Conservation (phyloP, 2,888 invertebrate species). For the Platypus cylindrus region DNA sequence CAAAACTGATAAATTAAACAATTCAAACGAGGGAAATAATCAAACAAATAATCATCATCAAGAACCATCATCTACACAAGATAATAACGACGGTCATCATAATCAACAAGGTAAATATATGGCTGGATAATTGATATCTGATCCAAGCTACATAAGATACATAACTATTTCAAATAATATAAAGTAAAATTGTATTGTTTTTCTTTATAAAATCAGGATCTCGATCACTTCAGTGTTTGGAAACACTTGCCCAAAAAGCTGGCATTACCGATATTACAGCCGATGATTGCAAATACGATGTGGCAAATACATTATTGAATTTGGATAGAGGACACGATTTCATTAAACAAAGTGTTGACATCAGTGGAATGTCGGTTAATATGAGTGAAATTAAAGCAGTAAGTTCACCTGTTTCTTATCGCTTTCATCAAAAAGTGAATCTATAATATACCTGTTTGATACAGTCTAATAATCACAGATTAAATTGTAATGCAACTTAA, state of each 20-base stretch:
- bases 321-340: slow-evolving; percentile 43
- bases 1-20: slow-evolving; percentile 26
- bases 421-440: too few relatives aligned
- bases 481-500: too few relatives aligned
- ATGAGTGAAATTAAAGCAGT: slow-evolving; percentile 30
- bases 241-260: slow-evolving; percentile 60
- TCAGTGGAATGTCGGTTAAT: slow-evolving; percentile 17
- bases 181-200: too few relatives aligned
- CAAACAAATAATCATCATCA: slow-evolving; percentile 25
- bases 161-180: too few relatives aligned
- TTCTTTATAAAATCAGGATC: too few relatives aligned
- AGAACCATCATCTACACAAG: slow-evolving; percentile 32
- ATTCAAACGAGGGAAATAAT: slow-evolving; percentile 28
- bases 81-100: slow-evolving; percentile 16
- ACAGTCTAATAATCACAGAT: too few relatives aligned
- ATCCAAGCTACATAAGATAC: too few relatives aligned
- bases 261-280: slow-evolving; percentile 50
- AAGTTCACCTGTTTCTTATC: too few relatives aligned
- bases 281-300: slow-evolving; percentile 59
- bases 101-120: slow-evolving; percentile 13
- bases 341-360: slow-evolving; percentile 21
- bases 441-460: too few relatives aligned
- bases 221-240: slow-evolving; percentile 51
- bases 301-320: slow-evolving; percentile 49
- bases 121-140: too few relatives aligned